phyloP scores from a whole-genome alignment of 1,140 invertebrate genomes.

The Micrasema longulum region DNA sequence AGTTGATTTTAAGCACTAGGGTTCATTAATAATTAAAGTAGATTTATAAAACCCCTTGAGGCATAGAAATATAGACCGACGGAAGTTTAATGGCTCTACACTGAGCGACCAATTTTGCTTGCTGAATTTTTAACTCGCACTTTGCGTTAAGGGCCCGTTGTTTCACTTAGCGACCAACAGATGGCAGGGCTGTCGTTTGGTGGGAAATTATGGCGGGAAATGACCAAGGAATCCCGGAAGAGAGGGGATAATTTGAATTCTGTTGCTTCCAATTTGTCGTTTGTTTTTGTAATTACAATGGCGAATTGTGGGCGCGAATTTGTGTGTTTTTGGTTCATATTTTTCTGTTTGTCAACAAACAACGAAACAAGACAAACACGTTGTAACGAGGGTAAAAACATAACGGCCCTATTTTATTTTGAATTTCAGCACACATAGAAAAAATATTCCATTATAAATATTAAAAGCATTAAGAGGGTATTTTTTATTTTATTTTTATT shows the following conservation, averaged over 20 bases:
- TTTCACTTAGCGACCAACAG: conserved; percentile 17
- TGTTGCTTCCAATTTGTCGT: conserved; percentile 14
- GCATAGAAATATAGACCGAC: too few species aligned
- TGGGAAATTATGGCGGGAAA: conserved; percentile 17
- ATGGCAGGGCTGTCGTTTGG: neutral
- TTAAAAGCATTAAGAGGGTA: too few species aligned
- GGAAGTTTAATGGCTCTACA: neutral
- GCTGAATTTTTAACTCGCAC: conserved; percentile 17
- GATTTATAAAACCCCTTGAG: too few species aligned
- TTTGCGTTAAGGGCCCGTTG: conserved; percentile 6
- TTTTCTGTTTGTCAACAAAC: too few species aligned
- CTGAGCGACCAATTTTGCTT: conserved; percentile 2
- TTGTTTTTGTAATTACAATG: conserved; percentile 1
- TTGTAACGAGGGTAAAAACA: too few species aligned
- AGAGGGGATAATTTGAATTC: conserved; percentile 8
- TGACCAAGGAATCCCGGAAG: neutral
- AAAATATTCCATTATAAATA: too few species aligned
- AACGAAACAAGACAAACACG: too few species aligned
- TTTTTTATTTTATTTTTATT: too few species aligned
- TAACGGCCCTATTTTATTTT: too few species aligned
- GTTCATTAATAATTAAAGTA: too few species aligned
- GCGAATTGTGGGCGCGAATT: neutral
- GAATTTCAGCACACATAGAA: too few species aligned
- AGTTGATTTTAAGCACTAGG: too few species aligned
- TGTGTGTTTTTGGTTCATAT: neutral